These are phyloP conservation scores for pig (Sus scrofa) DNA, from an alignment of 2,113 vertebrate genomes.

Conservation along the genomic window DNA sequence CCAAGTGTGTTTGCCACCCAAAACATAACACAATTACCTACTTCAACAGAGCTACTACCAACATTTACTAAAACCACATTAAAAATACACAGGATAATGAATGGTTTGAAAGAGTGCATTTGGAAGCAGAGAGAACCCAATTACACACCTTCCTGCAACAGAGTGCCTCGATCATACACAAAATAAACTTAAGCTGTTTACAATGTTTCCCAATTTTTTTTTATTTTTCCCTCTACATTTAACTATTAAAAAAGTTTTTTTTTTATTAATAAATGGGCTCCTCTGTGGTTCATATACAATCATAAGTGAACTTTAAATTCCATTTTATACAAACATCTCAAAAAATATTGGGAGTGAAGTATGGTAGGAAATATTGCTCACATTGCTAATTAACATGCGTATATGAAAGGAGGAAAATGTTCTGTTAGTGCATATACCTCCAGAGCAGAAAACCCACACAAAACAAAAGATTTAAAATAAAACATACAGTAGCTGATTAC, in stretches of 20 bases:
- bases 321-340: slow-evolving; percentile 91
- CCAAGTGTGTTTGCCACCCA: slow-evolving; percentile 53
- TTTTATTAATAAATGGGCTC: slow-evolving; percentile 89
- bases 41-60: slow-evolving; percentile 79
- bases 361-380: slow-evolving; percentile 90
- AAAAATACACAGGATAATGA: slow-evolving; percentile 68
- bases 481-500: slow-evolving; percentile 85
- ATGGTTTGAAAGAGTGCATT: slow-evolving; percentile 80
- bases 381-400: slow-evolving; percentile 80
- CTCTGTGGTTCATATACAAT: slow-evolving; percentile 90
- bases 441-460: slow-evolving; percentile 79
- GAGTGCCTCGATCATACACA: slow-evolving; percentile 74
- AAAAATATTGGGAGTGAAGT: slow-evolving; percentile 93
- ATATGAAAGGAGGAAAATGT: slow-evolving; percentile 82
- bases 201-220: slow-evolving; percentile 81
- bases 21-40: slow-evolving; percentile 74
- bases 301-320: slow-evolving; percentile 85
- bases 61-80: slow-evolving; percentile 74
- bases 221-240: slow-evolving; percentile 81
- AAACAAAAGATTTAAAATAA: slow-evolving; percentile 74
- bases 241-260: slow-evolving; percentile 85
- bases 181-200: slow-evolving; percentile 81
- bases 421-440: slow-evolving; percentile 84
- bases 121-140: slow-evolving; percentile 87
- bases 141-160: slow-evolving; percentile 83